These are phyloP conservation scores for Epinephelus awoara DNA, from an alignment of 2,797 vertebrate species.

Conservation along the genomic window DNA sequence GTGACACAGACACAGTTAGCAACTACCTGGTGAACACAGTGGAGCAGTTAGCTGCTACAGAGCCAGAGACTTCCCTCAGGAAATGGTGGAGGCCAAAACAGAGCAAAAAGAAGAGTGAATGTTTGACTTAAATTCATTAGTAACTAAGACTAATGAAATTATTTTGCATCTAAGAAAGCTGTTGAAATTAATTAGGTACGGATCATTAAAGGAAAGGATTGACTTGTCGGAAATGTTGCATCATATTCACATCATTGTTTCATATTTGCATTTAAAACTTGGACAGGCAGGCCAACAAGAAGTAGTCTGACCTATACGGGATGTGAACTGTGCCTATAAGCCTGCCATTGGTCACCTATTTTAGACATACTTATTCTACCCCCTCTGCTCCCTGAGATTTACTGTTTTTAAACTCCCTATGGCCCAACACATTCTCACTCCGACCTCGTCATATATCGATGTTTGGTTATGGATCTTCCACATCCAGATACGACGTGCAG, in stretches of 20 bases:
- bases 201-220: neutral
- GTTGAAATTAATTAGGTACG: neutral
- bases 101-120: neutral
- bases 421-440: too few species aligned
- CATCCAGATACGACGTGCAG: too few species aligned
- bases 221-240: neutral
- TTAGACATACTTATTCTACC: too few species aligned
- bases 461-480: too few species aligned
- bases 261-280: neutral
- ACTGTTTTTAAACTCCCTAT: too few species aligned
- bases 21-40: neutral
- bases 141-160: neutral
- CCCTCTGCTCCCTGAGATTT: too few species aligned
- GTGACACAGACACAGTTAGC: neutral
- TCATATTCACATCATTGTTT: neutral
- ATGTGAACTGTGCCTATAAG: too few species aligned
- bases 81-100: neutral
- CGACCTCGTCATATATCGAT: too few species aligned
- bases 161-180: neutral
- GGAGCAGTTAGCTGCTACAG: neutral
- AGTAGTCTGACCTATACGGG: too few species aligned
- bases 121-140: neutral
- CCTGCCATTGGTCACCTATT: too few species aligned
- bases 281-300: neutral
- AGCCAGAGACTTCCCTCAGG: neutral